Evolutionary conservation across 2,113 vertebrate species (phyloP).

Genomic region (Cyanoderma ruficeps): DNA sequence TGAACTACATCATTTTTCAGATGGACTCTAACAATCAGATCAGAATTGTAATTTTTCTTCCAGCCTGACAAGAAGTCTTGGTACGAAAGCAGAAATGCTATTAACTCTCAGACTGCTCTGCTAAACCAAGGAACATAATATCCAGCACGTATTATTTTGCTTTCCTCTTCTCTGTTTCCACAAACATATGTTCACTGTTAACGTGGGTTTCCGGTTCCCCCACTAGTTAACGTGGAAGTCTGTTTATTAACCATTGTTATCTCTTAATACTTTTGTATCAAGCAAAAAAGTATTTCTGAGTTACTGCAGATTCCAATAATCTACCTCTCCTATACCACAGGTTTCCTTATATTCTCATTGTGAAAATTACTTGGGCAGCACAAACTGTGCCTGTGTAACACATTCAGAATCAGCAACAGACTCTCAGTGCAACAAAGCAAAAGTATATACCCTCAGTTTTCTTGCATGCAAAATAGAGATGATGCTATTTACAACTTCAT

Average conservation of each 20-base stretch:
- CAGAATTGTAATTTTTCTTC: not conserved
- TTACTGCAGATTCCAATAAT: not conserved
- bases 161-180: not conserved
- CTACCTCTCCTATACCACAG: not conserved
- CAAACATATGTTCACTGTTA: not conserved
- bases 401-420: not conserved
- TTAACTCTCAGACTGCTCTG: not conserved
- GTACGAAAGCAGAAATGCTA: not conserved
- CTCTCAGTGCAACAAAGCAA: not conserved
- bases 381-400: not conserved
- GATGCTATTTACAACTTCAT: not conserved
- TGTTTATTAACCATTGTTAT: not conserved
- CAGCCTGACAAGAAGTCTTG: not conserved
- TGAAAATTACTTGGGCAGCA: not conserved
- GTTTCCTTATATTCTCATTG: not conserved
- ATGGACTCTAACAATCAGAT: not conserved
- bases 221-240: not conserved
- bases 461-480: not conserved
- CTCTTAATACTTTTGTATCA: not conserved
- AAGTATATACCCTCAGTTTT: not conserved
- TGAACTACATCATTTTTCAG: not conserved
- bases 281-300: not conserved
- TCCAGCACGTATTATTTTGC: not conserved
- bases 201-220: not conserved
- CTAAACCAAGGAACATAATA: not conserved